These are phyloP conservation scores for Puffinus mauretanicus DNA, from an alignment of 2,113 vertebrate species.

Conservation along the genomic window DNA sequence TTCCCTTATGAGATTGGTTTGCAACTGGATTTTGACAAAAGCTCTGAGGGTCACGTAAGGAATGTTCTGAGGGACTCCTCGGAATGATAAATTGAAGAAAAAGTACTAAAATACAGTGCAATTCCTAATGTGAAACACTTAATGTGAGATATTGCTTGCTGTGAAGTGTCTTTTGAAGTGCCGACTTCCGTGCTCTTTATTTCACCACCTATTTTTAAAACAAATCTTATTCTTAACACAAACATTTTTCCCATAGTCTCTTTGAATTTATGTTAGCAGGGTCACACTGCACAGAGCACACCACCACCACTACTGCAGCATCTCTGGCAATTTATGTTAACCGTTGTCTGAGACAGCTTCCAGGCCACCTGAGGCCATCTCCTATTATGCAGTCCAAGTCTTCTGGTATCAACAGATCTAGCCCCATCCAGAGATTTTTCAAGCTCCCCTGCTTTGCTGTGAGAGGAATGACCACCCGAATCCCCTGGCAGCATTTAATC, in stretches of 20 bases:
- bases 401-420: not conserved
- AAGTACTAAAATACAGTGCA: not conserved
- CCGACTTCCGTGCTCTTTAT: not conserved
- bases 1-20: not conserved
- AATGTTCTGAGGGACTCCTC: not conserved
- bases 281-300: not conserved
- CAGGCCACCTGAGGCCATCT: not conserved
- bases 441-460: not conserved
- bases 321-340: not conserved
- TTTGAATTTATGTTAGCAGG: not conserved
- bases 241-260: not conserved
- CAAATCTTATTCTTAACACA: not conserved
- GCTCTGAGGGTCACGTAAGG: not conserved
- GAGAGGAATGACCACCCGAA: not conserved
- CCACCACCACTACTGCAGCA: not conserved
- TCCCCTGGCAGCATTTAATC: not conserved
- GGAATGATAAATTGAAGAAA: not conserved
- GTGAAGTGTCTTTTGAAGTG: conserved; percentile 2
- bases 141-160: not conserved
- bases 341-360: not conserved
- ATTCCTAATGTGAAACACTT: not conserved
- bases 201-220: conserved; percentile 15
- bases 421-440: not conserved
- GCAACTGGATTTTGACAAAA: conserved; percentile 9
- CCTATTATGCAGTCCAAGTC: not conserved